These are phyloP conservation scores for human (Homo sapiens) DNA, from an alignment of 2,113 vertebrate genomes.

Conservation along the genomic window GRCh38 chr14:19792001-19792500, in stretches of 20 bases:
- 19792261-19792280: background rate
- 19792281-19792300: background rate
- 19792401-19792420: background rate
- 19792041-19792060: background rate
- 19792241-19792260: background rate
- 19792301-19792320: background rate
- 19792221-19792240: background rate
- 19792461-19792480: background rate
- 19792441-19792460: background rate
- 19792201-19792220: background rate
- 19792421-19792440: background rate
- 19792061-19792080: background rate
- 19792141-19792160: background rate
- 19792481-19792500: background rate
- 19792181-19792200: background rate
- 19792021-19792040: slow-evolving; percentile 40
- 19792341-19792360: background rate
- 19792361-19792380: background rate
- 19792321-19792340: background rate
- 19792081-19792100: slow-evolving; percentile 43
- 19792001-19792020: slow-evolving; percentile 56
- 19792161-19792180: background rate
- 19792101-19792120: background rate
- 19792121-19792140: background rate
- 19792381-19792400: background rate